Percentiles rank a stretch among this genome's conserved stretches.
These are phyloP conservation scores for Casuarius casuarius DNA, from an alignment of 2,113 vertebrate genomes.

Conservation along the genomic window DNA sequence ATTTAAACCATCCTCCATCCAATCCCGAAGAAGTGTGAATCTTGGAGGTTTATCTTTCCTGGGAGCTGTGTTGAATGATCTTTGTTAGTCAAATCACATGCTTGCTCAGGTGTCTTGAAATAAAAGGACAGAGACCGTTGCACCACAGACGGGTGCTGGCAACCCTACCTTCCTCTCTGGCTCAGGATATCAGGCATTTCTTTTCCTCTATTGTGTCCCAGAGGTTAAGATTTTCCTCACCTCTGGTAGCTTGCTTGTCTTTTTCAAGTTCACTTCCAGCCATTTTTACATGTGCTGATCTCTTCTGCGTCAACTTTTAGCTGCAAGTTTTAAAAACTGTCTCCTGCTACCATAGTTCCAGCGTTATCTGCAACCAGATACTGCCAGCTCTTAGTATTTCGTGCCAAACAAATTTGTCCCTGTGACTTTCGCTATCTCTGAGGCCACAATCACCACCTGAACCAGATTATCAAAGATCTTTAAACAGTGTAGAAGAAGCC, in stretches of 20 bases:
- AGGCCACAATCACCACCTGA: not conserved
- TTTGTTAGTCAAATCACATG: not conserved
- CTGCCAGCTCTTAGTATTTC: not conserved
- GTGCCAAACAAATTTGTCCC: not conserved
- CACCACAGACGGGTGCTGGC: accelerated
- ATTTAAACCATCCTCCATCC: not conserved
- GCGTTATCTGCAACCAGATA: not conserved
- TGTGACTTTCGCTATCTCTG: not conserved
- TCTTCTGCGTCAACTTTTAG: not conserved
- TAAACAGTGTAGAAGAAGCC: not conserved
- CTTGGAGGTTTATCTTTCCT: not conserved
- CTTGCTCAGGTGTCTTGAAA: not conserved
- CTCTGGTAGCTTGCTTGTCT: not conserved
- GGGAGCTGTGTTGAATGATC: not conserved
- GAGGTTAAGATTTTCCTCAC: not conserved
- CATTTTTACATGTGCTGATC: not conserved
- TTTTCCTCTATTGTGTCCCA: not conserved
- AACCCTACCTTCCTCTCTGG: not conserved
- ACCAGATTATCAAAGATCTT: not conserved
- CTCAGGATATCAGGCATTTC: not conserved
- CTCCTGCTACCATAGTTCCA: not conserved
- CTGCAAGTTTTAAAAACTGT: not conserved
- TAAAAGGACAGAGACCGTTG: not conserved
- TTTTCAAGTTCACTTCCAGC: not conserved
- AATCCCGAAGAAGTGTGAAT: not conserved